Evolutionary conservation across 2,888 invertebrate genomes (phyloP), one percentile per base, ranked within the genome.

Genomic region (Podotricha telesiphe): DNA sequence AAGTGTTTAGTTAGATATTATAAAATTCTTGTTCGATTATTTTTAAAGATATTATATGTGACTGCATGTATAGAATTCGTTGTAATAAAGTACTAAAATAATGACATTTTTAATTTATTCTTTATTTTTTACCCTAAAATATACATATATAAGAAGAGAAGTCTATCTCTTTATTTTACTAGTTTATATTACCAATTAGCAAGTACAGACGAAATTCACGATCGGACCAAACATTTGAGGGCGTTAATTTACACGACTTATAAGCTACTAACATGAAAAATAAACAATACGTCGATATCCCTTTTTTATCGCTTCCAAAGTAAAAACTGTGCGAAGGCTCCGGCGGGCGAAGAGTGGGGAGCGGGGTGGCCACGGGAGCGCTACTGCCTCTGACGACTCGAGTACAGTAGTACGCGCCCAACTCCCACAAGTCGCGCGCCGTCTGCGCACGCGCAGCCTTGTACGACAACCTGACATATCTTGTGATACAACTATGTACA

Each of bases 251-350:
- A 91, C 87, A 89, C 85, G 84, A 89, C 88, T 86, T 89, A 89
- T 89, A 87, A 82, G 88, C 91, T 89, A 88, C 90, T 91, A 92
- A 92, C 89, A 89, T 80, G 86, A 89, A 90, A 91, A 91, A 91
- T 90, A 91, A 92, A 91, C 90, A 92, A 91, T 84, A 77, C 82
- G 79, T 80, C 80, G 85, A 88, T 89, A 91, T 91, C 87, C 90
- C 86, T 90, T 92, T 90, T 91, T 92, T 91, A 89, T 89, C 85
- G 86, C 83, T 85, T 78, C 80, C 81, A 85, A 88, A 89, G 87
- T 86, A 88, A 89, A 86, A 89, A 89, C 86, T 77, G 80, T 82
- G 81, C 83, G 84, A 83, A 87, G 83, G 90, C 90, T 89, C 89
- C 86, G 81, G 82, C 77, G 73, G 73, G 76, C 74, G 50, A 76